Conservation (phyloP, 2,888 invertebrate species). For the Parnassius apollo region DNA sequence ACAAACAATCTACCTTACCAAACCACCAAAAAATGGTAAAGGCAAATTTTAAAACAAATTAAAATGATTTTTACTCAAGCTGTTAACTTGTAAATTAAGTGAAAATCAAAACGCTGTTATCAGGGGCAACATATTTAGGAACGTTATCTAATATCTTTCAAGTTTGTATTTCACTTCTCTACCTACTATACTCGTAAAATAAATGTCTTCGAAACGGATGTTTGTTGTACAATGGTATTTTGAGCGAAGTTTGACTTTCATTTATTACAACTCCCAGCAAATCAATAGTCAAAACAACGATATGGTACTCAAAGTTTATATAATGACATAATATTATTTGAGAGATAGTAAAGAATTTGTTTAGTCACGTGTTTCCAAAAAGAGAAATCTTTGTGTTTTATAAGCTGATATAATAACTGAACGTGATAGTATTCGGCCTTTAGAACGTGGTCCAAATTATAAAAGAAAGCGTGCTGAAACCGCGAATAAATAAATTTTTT, state of each 20-base stretch:
- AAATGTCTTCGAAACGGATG: slow-evolving; percentile 3
- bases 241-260: neutral
- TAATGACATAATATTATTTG: slow-evolving; percentile 23
- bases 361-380: slow-evolving; percentile 50
- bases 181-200: neutral
- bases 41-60: no score
- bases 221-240: slow-evolving; percentile 3
- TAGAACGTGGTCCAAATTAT: slow-evolving; percentile 21
- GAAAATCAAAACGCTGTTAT: no score
- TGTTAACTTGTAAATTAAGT: no score
- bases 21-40: no score
- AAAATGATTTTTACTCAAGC: no score
- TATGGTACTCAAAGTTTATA: slow-evolving; percentile 13
- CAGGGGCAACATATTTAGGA: no score
- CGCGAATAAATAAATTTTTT: neutral
- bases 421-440: slow-evolving; percentile 52
- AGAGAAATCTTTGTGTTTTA: slow-evolving; percentile 59
- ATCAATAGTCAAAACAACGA: slow-evolving; percentile 3
- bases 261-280: slow-evolving; percentile 1
- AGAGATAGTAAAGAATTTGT: slow-evolving; percentile 37
- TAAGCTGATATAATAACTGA: slow-evolving; percentile 57
- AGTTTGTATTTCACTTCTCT: neutral
- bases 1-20: no score
- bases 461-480: slow-evolving; percentile 9
- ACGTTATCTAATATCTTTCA: no score